Evolutionary conservation across 2,113 vertebrate genomes (phyloP).

Genomic region (Caranx ignobilis): DNA sequence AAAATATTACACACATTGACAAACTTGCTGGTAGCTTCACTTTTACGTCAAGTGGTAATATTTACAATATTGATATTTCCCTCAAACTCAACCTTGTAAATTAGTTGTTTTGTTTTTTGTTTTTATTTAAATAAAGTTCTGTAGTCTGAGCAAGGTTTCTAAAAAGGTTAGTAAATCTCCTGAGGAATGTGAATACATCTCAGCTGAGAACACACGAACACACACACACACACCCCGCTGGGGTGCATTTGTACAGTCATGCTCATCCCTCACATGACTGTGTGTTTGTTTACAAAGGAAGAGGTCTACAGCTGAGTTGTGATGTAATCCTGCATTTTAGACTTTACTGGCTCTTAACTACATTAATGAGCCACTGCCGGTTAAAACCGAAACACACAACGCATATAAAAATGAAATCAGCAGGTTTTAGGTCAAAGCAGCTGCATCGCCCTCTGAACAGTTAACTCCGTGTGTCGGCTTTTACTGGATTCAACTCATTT

Average conservation of each 20-base stretch:
- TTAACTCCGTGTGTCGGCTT: not conserved
- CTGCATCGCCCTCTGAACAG: not conserved
- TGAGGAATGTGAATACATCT: not conserved
- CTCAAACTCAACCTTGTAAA: not conserved
- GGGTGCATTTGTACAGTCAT: not conserved
- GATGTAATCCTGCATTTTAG: slow-evolving; percentile 17
- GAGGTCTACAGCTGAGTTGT: not conserved
- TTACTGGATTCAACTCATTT: slow-evolving; percentile 18
- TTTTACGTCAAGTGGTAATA: no score
- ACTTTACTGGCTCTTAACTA: not conserved
- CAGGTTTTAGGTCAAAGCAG: slow-evolving; percentile 3
- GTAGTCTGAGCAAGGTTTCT: not conserved
- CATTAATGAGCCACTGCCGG: not conserved
- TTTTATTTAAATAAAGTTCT: not conserved
- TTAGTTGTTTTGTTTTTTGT: not conserved
- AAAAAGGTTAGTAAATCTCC: not conserved
- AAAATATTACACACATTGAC: not conserved
- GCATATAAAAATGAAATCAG: not conserved
- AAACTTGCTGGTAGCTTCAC: no score
- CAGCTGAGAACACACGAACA: not conserved
- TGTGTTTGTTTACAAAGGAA: not conserved
- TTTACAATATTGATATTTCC: not conserved
- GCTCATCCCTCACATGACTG: slow-evolving; percentile 1
- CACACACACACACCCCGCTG: not conserved
- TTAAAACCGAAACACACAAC: not conserved